Evolutionary conservation across 2,888 invertebrate species (phyloP), one percentile per base, ranked within the genome.

Genomic region (Hydriomena furcata): DNA sequence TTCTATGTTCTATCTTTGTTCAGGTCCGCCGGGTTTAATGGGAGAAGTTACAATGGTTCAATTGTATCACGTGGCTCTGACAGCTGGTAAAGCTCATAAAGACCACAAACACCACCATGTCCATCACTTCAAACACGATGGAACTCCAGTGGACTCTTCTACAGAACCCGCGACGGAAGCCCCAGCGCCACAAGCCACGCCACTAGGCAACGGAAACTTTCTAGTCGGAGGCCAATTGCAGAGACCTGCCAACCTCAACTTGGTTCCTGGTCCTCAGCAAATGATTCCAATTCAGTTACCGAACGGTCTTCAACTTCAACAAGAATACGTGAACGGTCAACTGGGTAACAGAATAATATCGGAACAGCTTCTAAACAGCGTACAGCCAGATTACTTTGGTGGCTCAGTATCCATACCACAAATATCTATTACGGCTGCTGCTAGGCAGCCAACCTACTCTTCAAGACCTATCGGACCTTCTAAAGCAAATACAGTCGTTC

Each of bases 71-170:
- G 95, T 96, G 0, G 96, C 96, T 0, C 73, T 96, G 50, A 95
- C 95, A 1, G 96, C 96, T 1, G 96, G 96, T 0, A 96, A 96
- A 79, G 96, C 96, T 0, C 96, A 96, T 82, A 94, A 94, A 59
- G 95, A 96, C 70, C 96, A 96, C 81, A 96, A 96, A 71, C 96
- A 96, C 71, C 96, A 96, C 73, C 96, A 96, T 79, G 96, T 93
- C 0, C 95, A 96, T 73, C 94, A 94, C 66, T 95, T 94, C 70
- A 94, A 93, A 66, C 95, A 95, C 71, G 93, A 95, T 57, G 95
- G 95, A 0, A 90, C 87, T 8, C 91, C 92, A 8, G 77, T 93
- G 7, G 92, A 92, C 6, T 91, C 93, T 1, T 82, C 93, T 5
- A 90, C 93, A 0, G 92, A 93, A 31, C 87, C 92, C 0, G 91